Evolutionary conservation across 2,113 vertebrate species (phyloP), one percentile per base, ranked within the genome.

Genomic region (Pseudorectes ferrugineus): DNA sequence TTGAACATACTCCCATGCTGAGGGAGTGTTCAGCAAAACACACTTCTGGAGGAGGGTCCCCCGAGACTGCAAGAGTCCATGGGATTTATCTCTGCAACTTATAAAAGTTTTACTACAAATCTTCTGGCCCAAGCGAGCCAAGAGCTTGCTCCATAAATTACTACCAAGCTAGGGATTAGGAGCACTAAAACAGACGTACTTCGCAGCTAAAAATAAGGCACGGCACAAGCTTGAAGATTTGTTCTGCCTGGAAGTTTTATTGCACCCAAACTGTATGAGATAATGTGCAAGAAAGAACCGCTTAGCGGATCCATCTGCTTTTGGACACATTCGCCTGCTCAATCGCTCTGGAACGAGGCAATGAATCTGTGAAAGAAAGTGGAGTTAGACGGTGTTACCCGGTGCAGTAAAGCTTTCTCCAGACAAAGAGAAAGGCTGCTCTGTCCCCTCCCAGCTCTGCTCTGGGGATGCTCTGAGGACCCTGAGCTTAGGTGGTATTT

Each of bases 181-280:
- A 97, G 90, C 94, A 95, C 94, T 97, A 95, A 97, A 97, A 80
- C 94, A 96, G 95, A 97, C 94, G 7, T 93, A 96, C 95, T 97
- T 95, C 0, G 1, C 88, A 58, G 94, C 95, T 97, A 94, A 96
- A 97, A 94, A 96, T 96, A 96, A 97, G 94, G 78, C 92, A 95
- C 82, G 4, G 90, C 95, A 80, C 88, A 95, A 90, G 94, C 94
- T 77, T 73, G 82, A 94, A 97, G 96, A 96, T 97, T 94, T 96
- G 94, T 92, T 94, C 96, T 96, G 90, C 94, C 94, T 96, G 92
- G 90, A 96, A 96, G 88, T 97, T 97, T 97, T 97, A 97, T 97
- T 94, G 94, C 95, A 92, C 91, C 94, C 92, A 90, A 97, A 96
- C 94, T 96, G 85, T 93, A 88, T 95, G 95, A 97, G 95, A 97